These are phyloP conservation scores for Coelopa frigida DNA, from an alignment of 1,140 invertebrate species.

Conservation along the genomic window DNA sequence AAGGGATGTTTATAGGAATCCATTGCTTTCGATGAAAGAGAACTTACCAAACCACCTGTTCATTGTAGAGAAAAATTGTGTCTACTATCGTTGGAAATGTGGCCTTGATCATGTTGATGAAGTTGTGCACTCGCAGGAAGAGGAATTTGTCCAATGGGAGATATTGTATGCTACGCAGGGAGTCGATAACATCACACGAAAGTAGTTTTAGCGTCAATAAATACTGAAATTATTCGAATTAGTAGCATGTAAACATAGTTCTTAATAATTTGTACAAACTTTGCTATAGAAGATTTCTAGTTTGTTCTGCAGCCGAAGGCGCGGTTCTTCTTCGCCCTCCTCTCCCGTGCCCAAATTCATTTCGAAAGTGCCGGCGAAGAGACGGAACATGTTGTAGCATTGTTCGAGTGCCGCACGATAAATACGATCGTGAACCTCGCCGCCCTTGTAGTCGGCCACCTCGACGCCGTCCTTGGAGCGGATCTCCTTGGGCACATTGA, in stretches of 20 bases:
- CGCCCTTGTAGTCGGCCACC: constrained; percentile 63
- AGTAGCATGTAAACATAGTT: neutral
- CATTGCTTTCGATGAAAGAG: constrained; percentile 3
- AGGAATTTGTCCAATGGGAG: constrained; percentile 79
- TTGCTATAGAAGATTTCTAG: constrained; percentile 59
- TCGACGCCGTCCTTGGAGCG: constrained; percentile 61
- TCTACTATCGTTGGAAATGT: constrained; percentile 70
- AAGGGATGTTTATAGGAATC: neutral
- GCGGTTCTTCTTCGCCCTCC: constrained; percentile 46
- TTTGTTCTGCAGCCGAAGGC: constrained; percentile 54
- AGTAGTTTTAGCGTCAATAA: constrained; percentile 63
- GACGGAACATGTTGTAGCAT: constrained; percentile 66
- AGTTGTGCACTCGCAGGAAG: constrained; percentile 82
- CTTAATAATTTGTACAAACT: constrained; percentile 47
- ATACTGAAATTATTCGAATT: constrained; percentile 47
- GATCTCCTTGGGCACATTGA: constrained; percentile 60
- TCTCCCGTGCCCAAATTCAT: constrained; percentile 37
- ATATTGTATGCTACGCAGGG: constrained; percentile 85
- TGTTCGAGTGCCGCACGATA: constrained; percentile 65
- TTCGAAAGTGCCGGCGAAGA: constrained; percentile 68
- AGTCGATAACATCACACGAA: constrained; percentile 73
- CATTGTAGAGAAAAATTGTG: constrained; percentile 81
- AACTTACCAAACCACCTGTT: constrained; percentile 81
- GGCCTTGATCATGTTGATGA: constrained; percentile 76
- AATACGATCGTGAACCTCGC: constrained; percentile 70